Base-by-base conservation (phyloP, 2,888 invertebrate genomes). In the Geotrupes spiniger region DNA sequence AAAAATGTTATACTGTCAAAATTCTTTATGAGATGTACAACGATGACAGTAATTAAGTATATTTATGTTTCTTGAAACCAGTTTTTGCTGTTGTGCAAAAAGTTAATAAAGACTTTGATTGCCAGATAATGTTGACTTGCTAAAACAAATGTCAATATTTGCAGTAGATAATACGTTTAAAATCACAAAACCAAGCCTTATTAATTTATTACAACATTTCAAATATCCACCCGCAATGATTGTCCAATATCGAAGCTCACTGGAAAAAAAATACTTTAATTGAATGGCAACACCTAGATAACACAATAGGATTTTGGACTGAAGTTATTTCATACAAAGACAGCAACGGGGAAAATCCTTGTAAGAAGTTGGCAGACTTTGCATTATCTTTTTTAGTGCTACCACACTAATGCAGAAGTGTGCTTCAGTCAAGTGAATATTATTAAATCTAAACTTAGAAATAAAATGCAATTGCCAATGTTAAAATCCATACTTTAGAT, bases 1-100 rank as follows among this genome's bases (percentile, higher is more conserved):
- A 66, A 41, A 64, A 59, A 44, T 65, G 66, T 53, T 64, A 63
- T 45, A 59, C 59, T 6, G 63, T 65, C 5, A 55, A 66, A 50
- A 46, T 59, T n/a, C 44, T 66, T 12, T 54, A 60, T 39, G 62
- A 64, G 28, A 2, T 27, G 2, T 27, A 27, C 28, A 27, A 27
- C 28, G 28, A 2, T 27, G 28, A 27, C 28, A 27, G 1, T 27
- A 27, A 27, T 27, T 27, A 27, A 9, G 28, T 10, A 27, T 27
- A 27, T 27, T 27, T 27, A 27, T 27, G n/a, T n/a, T 27, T n/a
- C n/a, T n/a, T n/a, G n/a, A n/a, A n/a, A n/a, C n/a, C n/a, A n/a
- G n/a, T n/a, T n/a, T 10, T 27, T 27, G 28, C 28, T 27, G 28
- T n/a, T 10, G 2, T 27, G 10, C 28, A 27, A 2, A 27, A 27